Evolutionary conservation across 2,888 invertebrate genomes (phyloP), one percentile per base, ranked within the genome.

Genomic region (Coleophora flavipennella): DNA sequence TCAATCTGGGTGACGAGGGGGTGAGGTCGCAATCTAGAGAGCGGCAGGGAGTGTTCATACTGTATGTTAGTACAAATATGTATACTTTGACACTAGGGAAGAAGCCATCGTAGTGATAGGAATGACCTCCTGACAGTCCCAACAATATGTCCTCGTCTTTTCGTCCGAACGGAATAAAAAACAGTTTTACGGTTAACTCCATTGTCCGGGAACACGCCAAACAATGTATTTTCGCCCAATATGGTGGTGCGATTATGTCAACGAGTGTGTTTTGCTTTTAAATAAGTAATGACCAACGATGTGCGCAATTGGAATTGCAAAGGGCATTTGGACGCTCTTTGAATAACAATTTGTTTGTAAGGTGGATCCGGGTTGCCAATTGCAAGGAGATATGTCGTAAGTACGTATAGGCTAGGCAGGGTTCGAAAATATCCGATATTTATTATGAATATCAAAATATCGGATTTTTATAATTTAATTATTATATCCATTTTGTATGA

Each of bases 81-180:
- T 20, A 4, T 20, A 6, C 20, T 4, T 20, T 3, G 3, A 6
- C 6, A 20, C 20, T 4, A 20, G 20, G 20, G 3, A 20, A 6
- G 20, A 20, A 20, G 33, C 12, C 9, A 27, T 26, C 27, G 8
- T 12, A 12, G 27, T 8, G 35, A 33, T 35, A 41, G 28, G 31
- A 26, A 38, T 25, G 13, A 1, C 33, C 13, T 31, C 25, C 20
- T 20, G 20, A 20, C 66, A 58, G 57, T 60, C 61, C 57, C 60
- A 53, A 55, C 52, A n/a, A n/a, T n/a, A 67, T 59, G 74, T 75
- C 20, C 20, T 20, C 20, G 20, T 6, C 20, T 29, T 71, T 73
- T 72, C 73, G 73, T 78, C 77, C 79, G 78, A 68, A 63, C 76
- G 77, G 81, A 81, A 81, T 83, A 80, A 80, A 79, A 83, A 84